Evolutionary conservation across 2,113 vertebrate species (phyloP).

Genomic region (Thamnaconus septentrionalis): DNA sequence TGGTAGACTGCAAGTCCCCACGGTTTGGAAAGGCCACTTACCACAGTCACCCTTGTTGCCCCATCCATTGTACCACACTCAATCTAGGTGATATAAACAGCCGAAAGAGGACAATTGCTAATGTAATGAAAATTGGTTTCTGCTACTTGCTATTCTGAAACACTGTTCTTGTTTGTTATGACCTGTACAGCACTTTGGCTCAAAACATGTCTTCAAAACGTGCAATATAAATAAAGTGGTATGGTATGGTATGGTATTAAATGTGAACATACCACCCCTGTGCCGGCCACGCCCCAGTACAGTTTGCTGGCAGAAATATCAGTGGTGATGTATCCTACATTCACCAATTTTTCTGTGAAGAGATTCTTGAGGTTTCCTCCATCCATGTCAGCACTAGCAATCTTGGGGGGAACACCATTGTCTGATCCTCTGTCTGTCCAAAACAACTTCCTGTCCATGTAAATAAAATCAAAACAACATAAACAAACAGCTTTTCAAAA

Average conservation of each 20-base stretch:
- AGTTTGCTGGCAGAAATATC: slow-evolving; percentile 67
- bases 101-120: background rate
- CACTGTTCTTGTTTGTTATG: too few relatives aligned
- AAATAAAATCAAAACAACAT: background rate
- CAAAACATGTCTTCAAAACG: too few relatives aligned
- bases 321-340: slow-evolving; percentile 66
- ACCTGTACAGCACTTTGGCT: too few relatives aligned
- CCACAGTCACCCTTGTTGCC: slow-evolving; percentile 49
- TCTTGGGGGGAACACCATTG: slow-evolving; percentile 72
- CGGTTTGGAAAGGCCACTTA: slow-evolving; percentile 69
- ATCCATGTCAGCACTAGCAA: slow-evolving; percentile 75
- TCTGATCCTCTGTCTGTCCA: slow-evolving; percentile 75
- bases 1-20: slow-evolving; percentile 71
- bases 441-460: slow-evolving; percentile 66
- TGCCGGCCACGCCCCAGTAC: slow-evolving; percentile 71
- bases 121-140: background rate
- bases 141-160: too few relatives aligned
- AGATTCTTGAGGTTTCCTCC: slow-evolving; percentile 68
- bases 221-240: too few relatives aligned
- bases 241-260: background rate
- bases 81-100: slow-evolving; percentile 52
- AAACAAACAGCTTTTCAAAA: background rate
- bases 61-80: slow-evolving; percentile 75
- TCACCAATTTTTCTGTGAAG: slow-evolving; percentile 63
- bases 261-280: slow-evolving; percentile 63